A percentile compares a stretch with the other conserved stretches of the same genome.
phyloP scores from a whole-genome alignment of 2,113 vertebrate genomes.

The Daubentonia madagascariensis region DNA sequence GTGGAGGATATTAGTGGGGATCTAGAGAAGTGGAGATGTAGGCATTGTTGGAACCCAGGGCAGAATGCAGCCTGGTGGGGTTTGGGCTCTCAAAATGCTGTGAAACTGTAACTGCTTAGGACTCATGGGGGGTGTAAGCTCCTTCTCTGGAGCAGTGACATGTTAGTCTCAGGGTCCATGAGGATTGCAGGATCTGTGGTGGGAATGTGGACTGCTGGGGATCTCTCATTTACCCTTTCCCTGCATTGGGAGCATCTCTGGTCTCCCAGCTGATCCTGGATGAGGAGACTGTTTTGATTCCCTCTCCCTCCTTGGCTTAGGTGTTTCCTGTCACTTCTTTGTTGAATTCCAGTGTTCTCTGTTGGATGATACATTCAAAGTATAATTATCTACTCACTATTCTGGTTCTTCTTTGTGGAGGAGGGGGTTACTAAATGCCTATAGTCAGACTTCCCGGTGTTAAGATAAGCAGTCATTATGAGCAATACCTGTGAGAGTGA shows the following conservation, averaged over 20 bases:
- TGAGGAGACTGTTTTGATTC: not conserved
- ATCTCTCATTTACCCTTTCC: not conserved
- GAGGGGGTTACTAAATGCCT: not conserved
- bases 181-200: not conserved
- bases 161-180: not conserved
- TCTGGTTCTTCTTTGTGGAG: not conserved
- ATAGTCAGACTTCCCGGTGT: not conserved
- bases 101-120: not conserved
- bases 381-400: not conserved
- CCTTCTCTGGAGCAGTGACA: not conserved
- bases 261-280: not conserved
- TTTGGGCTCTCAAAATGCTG: not conserved
- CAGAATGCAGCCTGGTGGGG: not conserved
- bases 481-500: not conserved
- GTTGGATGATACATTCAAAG: not conserved
- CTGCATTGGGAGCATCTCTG: not conserved
- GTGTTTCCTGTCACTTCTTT: not conserved
- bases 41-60: not conserved
- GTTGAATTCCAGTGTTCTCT: not conserved
- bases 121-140: not conserved
- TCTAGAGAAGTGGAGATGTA: not conserved
- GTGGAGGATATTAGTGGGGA: not conserved
- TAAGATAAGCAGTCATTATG: not conserved
- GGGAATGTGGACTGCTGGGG: not conserved
- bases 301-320: not conserved